Percentiles rank a stretch among this genome's conserved stretches.
These are phyloP conservation scores for Neoaliturus tenellus DNA, from an alignment of 2,888 invertebrate species.

Conservation along the genomic window DNA sequence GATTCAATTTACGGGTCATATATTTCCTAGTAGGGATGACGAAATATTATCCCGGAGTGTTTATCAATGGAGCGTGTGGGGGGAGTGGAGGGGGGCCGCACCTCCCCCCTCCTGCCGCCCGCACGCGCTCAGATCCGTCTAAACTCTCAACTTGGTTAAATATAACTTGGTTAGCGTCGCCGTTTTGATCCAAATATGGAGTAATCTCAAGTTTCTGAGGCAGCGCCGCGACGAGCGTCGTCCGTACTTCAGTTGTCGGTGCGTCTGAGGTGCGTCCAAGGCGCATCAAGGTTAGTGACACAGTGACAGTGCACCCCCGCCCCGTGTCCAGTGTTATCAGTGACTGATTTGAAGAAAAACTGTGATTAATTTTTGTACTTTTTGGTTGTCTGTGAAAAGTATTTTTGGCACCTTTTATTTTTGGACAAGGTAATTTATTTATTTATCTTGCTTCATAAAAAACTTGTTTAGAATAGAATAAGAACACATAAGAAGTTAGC, in stretches of 20 bases:
- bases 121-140: conserved; percentile 49
- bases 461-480: too few relatives aligned
- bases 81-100: neutral
- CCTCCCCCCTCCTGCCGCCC: conserved; percentile 41
- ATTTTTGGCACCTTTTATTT: too few relatives aligned
- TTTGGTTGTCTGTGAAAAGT: too few relatives aligned
- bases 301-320: neutral
- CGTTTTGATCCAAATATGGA: conserved; percentile 76
- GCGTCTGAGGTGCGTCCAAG: conserved; percentile 33
- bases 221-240: conserved; percentile 52
- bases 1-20: conserved; percentile 1
- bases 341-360: too few relatives aligned
- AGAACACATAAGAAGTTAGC: too few relatives aligned
- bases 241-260: neutral
- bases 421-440: too few relatives aligned
- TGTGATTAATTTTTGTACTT: too few relatives aligned
- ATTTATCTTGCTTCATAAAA: too few relatives aligned
- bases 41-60: conserved; percentile 43
- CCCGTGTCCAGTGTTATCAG: too few relatives aligned
- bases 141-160: conserved; percentile 59
- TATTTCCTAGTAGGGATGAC: conserved; percentile 46
- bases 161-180: conserved; percentile 61
- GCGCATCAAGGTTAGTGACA: neutral
- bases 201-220: conserved; percentile 80
- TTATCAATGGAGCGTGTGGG: conserved; percentile 51